Evolutionary conservation across 2,113 vertebrate species (phyloP).

Genomic region (Myodes glareolus): DNA sequence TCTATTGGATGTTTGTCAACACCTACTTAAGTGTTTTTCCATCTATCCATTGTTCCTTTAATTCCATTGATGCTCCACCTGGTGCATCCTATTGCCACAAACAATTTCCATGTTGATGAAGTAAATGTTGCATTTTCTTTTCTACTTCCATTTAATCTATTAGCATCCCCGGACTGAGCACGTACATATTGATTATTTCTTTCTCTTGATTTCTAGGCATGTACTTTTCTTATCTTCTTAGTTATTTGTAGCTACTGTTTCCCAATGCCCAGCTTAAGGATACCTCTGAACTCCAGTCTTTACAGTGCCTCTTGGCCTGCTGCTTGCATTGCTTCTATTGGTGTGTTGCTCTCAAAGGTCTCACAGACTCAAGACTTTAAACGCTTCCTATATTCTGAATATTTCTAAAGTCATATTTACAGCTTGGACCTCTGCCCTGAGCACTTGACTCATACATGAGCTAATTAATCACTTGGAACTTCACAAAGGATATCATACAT

Average conservation of each 20-base stretch:
- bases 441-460: not conserved
- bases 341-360: not conserved
- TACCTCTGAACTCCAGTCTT: not conserved
- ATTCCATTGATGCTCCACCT: not conserved
- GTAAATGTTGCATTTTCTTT: not conserved
- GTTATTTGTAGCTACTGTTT: not conserved
- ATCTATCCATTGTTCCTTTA: not conserved
- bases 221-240: not conserved
- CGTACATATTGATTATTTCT: not conserved
- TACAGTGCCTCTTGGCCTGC: not conserved
- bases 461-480: not conserved
- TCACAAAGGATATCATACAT: not conserved
- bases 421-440: not conserved
- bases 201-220: not conserved
- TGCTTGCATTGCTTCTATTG: not conserved
- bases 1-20: not conserved
- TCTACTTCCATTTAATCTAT: not conserved
- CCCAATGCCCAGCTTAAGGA: not conserved
- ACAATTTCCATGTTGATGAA: not conserved
- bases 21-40: not conserved
- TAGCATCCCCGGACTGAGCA: not conserved
- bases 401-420: not conserved
- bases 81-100: too few species aligned
- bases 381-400: not conserved
- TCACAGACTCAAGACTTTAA: not conserved